Conservation (phyloP, 2,797 vertebrate genomes). For the Gymnodraco acuticeps region DNA sequence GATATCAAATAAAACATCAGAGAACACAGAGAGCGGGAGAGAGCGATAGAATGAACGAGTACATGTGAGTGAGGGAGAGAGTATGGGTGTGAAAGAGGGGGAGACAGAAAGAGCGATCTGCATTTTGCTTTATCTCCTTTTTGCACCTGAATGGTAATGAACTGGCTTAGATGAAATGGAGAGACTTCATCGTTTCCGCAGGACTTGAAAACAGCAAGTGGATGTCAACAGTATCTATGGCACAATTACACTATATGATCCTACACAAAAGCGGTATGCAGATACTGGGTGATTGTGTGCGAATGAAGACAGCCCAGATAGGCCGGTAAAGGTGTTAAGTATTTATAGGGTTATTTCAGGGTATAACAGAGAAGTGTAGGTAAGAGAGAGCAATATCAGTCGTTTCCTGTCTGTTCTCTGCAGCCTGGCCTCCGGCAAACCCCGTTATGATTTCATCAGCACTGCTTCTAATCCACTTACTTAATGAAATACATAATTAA, state of each 20-base stretch:
- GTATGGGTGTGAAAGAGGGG: slow-evolving; percentile 63
- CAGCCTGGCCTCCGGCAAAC: slow-evolving; percentile 89
- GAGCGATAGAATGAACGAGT: slow-evolving; percentile 76
- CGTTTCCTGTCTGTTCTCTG: slow-evolving; percentile 77
- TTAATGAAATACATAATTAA: slow-evolving; percentile 99
- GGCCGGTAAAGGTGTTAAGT: slow-evolving; percentile 70
- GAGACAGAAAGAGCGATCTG: slow-evolving; percentile 78
- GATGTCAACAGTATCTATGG: slow-evolving; percentile 78
- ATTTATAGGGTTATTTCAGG: slow-evolving; percentile 80
- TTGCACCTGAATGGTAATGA: slow-evolving; percentile 85
- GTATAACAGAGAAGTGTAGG: slow-evolving; percentile 62
- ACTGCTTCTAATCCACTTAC: slow-evolving; percentile 96
- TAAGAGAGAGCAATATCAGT: slow-evolving; percentile 71
- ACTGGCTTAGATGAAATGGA: slow-evolving; percentile 72
- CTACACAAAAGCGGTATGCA: slow-evolving; percentile 61
- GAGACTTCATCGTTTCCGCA: slow-evolving; percentile 68
- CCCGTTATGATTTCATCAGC: slow-evolving; percentile 93
- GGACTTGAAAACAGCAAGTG: slow-evolving; percentile 72
- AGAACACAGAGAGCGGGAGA: slow-evolving; percentile 79
- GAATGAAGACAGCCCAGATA: slow-evolving; percentile 71
- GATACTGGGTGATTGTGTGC: slow-evolving; percentile 67
- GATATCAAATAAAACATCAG: slow-evolving; percentile 88
- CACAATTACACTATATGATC: slow-evolving; percentile 76
- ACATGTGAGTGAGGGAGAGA: slow-evolving; percentile 70
- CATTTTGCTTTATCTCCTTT: slow-evolving; percentile 82